These are phyloP conservation scores for Crotalus helleri DNA, from an alignment of 2,113 vertebrate species.

Conservation along the genomic window DNA sequence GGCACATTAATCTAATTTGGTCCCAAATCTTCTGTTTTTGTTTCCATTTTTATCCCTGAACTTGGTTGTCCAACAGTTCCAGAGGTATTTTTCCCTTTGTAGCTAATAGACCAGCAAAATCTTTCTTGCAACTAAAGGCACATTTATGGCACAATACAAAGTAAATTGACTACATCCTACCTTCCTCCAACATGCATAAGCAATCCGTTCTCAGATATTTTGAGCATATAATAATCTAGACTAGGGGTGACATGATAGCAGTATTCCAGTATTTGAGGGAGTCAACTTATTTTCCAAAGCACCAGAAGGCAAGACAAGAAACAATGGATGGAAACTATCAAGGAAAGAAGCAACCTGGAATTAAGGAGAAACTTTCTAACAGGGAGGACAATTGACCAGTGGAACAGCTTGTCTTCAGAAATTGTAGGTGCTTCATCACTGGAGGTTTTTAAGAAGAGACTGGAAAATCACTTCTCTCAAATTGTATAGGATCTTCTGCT, in stretches of 20 bases:
- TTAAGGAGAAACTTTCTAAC: background rate
- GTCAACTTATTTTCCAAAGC: background rate
- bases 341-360: background rate
- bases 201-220: background rate
- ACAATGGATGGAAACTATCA: background rate
- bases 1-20: background rate
- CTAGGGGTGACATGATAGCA: background rate
- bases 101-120: background rate
- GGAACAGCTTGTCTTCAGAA: background rate
- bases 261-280: background rate
- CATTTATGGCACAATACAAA: background rate
- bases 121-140: background rate
- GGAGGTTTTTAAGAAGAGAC: background rate
- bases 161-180: background rate
- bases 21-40: background rate
- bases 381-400: background rate
- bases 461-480: background rate
- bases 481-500: background rate
- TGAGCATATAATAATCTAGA: background rate
- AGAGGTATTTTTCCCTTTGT: background rate
- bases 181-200: background rate
- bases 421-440: background rate
- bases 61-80: background rate
- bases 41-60: background rate
- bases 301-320: background rate